Evolutionary conservation across 2,888 invertebrate species (phyloP).

Genomic region (Phlogophora meticulosa): DNA sequence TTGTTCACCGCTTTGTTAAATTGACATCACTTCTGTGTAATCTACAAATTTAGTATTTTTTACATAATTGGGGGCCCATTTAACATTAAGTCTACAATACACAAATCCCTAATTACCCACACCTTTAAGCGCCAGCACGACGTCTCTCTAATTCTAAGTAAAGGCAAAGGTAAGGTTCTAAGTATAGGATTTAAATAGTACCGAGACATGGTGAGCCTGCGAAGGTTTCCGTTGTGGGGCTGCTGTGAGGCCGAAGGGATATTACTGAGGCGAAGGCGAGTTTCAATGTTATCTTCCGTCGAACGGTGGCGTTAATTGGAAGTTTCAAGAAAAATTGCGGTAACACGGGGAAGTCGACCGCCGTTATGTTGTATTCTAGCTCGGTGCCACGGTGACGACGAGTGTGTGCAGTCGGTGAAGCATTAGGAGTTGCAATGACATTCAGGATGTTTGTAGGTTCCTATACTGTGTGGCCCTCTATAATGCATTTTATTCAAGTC

Average conservation of each 20-base stretch:
- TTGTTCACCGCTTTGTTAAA: slow-evolving; percentile 49
- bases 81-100: slow-evolving; percentile 67
- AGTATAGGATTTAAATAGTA: slow-evolving; percentile 90
- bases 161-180: slow-evolving; percentile 86
- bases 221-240: slow-evolving; percentile 85
- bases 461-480: slow-evolving; percentile 80
- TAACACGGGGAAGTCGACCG: slow-evolving; percentile 79
- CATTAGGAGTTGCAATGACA: slow-evolving; percentile 80
- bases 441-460: slow-evolving; percentile 79
- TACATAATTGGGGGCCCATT: slow-evolving; percentile 48
- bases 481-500: slow-evolving; percentile 72
- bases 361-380: slow-evolving; percentile 78
- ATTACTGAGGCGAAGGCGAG: slow-evolving; percentile 78
- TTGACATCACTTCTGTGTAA: slow-evolving; percentile 43
- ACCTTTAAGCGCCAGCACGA: slow-evolving; percentile 76
- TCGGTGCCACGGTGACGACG: slow-evolving; percentile 83
- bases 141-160: slow-evolving; percentile 77
- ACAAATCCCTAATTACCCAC: slow-evolving; percentile 70
- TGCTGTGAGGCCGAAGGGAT: slow-evolving; percentile 88
- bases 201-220: slow-evolving; percentile 89
- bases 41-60: slow-evolving; percentile 32
- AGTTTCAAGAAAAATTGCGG: slow-evolving; percentile 83
- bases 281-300: slow-evolving; percentile 84
- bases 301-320: slow-evolving; percentile 81
- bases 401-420: slow-evolving; percentile 86